Base-by-base conservation (phyloP, 1,140 invertebrate species). In the Diabrotica virgifera region DNA sequence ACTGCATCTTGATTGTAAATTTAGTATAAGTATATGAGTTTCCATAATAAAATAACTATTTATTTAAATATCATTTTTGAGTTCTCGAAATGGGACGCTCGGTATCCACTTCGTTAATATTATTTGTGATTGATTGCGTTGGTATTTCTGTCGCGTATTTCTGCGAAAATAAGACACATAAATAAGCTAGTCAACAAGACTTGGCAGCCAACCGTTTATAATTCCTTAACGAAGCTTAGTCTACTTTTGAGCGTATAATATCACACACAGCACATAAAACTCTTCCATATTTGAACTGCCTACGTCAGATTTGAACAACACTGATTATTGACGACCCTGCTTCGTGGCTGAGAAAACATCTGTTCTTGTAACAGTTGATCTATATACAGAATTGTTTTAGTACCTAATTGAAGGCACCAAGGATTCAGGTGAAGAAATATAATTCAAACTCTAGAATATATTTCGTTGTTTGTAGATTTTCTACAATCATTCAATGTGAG, bases 171-270 rank as follows among this genome's bases (percentile, higher is more conserved):
- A 54, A 40, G 54, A 62, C 36, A 52, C 14, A 62, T 62, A 62
- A 62, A 62, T 62, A 62, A 62, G 37, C 46, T 54, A 13, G 56
- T 35, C 63, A 64, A 64, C 46, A 40, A 57, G 55, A 52, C 40
- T 12, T 56, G 50, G 57, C 50, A 53, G 63, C 50, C 58, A 52
- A 65, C 63, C 63, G 63, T 65, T 65, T 59, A 65, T 65, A 65
- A 65, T 65, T 59, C 63, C 63, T 59, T 65, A 65, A 65, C 55
- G 63, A 65, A 65, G 56, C 63, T 65, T 65, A 65, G 55, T 59
- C 55, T 65, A 65, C 63, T 65, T 59, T 58, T 46, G 36, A 37
- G 54, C 57, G 63, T 54, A 38, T 56, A 65, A 55, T 65, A 40
- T 65, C 63, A 65, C 63, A 36, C 40, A 60, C 52, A 50, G 35